phyloP scores from a whole-genome alignment of 92 coral and sea anemone species.

The Chrysogorgia sp. region DNA sequence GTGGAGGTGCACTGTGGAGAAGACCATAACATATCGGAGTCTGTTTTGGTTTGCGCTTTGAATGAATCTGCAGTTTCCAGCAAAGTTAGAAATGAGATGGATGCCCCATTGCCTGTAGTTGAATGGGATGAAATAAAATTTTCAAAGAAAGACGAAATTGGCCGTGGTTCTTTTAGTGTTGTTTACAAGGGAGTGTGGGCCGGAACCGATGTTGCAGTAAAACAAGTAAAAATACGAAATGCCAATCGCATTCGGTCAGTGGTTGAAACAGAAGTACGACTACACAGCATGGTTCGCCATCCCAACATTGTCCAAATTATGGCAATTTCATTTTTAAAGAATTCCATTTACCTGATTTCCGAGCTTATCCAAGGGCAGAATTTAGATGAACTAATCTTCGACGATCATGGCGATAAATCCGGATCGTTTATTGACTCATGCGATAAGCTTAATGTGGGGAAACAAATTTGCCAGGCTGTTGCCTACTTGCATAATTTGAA shows the following conservation, averaged over 20 bases:
- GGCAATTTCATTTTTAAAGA: constrained; percentile 28
- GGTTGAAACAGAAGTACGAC: constrained; percentile 22
- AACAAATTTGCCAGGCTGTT: constrained; percentile 37
- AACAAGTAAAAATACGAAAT: constrained; percentile 30
- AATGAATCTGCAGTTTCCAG: constrained; percentile 13
- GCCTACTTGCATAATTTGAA: constrained; percentile 29
- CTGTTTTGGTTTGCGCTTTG: neutral
- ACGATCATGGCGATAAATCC: constrained; percentile 6
- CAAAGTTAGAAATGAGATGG: neutral
- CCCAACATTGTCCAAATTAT: constrained; percentile 44
- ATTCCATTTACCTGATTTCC: constrained; percentile 16
- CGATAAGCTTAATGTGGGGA: constrained; percentile 7
- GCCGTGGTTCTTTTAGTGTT: constrained; percentile 32
- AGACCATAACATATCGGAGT: constrained; percentile 6
- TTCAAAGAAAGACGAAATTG: constrained; percentile 41
- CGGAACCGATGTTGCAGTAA: constrained; percentile 44
- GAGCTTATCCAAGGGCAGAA: constrained; percentile 21
- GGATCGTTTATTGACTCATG: neutral
- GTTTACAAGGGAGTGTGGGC: constrained; percentile 38
- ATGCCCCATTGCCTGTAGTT: neutral
- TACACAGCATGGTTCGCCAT: constrained; percentile 35
- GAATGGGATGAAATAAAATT: constrained; percentile 5
- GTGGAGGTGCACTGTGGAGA: constrained; percentile 19
- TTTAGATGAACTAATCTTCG: constrained; percentile 34
- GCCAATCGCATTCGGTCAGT: constrained; percentile 27